These are phyloP conservation scores for Hydrozoanthus tunicans DNA, from an alignment of 64 coral and sea anemone genomes.

Conservation along the genomic window DNA sequence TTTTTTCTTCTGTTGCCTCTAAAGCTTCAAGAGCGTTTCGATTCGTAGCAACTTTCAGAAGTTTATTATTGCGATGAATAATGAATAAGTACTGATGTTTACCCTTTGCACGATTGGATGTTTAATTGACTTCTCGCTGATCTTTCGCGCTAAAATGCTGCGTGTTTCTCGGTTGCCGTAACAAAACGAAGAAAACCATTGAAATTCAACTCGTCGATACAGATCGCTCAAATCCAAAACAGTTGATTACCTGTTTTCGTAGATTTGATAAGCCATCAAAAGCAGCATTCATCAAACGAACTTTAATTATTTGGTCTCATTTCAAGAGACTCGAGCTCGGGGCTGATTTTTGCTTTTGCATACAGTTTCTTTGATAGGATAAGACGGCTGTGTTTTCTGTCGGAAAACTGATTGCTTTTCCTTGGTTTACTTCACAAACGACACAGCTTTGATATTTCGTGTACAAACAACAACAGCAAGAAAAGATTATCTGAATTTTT, in stretches of 20 bases:
- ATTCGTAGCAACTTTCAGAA: neutral
- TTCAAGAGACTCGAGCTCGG: neutral
- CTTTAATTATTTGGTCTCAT: slow-evolving; percentile 33
- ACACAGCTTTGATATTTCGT: neutral
- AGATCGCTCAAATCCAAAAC: neutral
- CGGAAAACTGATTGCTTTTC: neutral
- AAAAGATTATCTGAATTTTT: slow-evolving; percentile 4
- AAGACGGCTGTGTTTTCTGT: neutral
- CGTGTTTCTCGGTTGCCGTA: neutral
- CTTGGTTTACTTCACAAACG: neutral
- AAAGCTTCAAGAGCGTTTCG: neutral
- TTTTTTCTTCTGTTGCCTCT: neutral
- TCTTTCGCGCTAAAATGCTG: too few species aligned
- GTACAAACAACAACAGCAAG: neutral
- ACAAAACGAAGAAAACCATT: slow-evolving; percentile 8
- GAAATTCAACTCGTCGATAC: neutral
- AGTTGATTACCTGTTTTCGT: slow-evolving; percentile 12
- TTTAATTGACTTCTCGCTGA: neutral
- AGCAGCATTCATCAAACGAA: slow-evolving; percentile 34
- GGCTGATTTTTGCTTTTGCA: neutral
- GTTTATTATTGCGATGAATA: neutral
- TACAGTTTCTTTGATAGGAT: too few species aligned
- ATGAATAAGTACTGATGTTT: neutral
- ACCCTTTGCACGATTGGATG: neutral
- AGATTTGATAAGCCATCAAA: slow-evolving; percentile 27